These are phyloP conservation scores for Hetaerina americana DNA, from an alignment of 1,140 invertebrate species.

Conservation along the genomic window DNA sequence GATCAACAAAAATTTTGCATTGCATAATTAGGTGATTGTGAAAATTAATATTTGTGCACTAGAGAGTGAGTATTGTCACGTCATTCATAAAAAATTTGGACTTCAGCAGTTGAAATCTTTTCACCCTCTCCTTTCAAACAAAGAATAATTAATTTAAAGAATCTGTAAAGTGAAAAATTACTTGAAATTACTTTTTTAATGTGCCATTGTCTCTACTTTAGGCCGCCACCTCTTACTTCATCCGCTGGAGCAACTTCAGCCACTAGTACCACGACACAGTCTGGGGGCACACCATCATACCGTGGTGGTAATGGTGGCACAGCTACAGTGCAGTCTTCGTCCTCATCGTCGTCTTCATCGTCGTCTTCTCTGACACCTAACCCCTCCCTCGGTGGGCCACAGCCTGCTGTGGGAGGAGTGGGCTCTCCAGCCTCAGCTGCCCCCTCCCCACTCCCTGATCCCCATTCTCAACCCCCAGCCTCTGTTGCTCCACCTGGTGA, in stretches of 20 bases:
- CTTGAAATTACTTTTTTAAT: conserved; percentile 23
- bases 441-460: conserved; percentile 62
- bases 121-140: too few species aligned
- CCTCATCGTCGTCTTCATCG: neutral
- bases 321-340: neutral
- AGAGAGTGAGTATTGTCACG: too few species aligned
- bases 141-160: too few species aligned
- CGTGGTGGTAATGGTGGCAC: conserved; percentile 38
- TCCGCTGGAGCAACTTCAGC: conserved; percentile 9
- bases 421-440: conserved; percentile 61
- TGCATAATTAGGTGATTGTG: too few species aligned
- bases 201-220: conserved; percentile 20
- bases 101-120: too few species aligned
- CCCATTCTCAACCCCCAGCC: conserved; percentile 51
- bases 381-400: conserved; percentile 31
- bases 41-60: too few species aligned
- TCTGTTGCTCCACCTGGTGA: conserved; percentile 45
- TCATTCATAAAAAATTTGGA: too few species aligned
- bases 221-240: conserved; percentile 21
- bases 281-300: conserved; percentile 46
- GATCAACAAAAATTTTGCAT: too few species aligned
- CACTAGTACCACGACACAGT: conserved; percentile 27
- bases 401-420: conserved; percentile 49
- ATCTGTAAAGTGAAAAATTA: too few species aligned
- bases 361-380: conserved; percentile 25